Evolutionary conservation across 2,113 vertebrate genomes (phyloP).

Genomic region (Tiliqua scincoides): DNA sequence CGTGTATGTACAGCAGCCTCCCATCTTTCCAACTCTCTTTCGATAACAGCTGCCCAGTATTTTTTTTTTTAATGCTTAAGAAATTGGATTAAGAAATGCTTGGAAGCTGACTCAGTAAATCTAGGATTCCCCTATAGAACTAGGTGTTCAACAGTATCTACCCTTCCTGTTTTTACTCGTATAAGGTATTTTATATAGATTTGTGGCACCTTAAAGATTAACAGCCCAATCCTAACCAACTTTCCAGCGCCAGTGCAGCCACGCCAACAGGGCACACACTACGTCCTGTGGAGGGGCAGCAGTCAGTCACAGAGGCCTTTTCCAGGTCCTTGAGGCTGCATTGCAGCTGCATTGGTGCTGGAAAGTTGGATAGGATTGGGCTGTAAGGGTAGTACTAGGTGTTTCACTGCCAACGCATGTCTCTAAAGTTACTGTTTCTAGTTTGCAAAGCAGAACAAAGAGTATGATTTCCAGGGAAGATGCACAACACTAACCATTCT

Average conservation of each 20-base stretch:
- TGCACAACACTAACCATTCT: background rate
- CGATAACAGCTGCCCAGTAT: slow-evolving; percentile 16
- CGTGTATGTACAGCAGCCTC: slow-evolving; percentile 43
- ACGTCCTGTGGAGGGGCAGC: no score
- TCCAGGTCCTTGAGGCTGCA: no score
- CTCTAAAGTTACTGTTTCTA: background rate
- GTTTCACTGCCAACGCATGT: background rate
- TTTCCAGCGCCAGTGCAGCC: no score
- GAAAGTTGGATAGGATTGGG: no score
- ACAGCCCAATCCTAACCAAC: no score
- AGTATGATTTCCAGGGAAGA: fast-evolving
- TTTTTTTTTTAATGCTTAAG: background rate
- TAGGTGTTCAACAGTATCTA: background rate
- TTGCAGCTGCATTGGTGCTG: no score
- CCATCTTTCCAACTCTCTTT: slow-evolving; percentile 24
- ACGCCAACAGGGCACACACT: no score
- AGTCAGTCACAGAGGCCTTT: no score
- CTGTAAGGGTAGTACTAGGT: background rate
- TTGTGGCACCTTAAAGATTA: background rate
- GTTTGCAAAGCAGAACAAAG: background rate
- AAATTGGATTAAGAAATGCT: slow-evolving; percentile 36
- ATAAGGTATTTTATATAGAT: no score
- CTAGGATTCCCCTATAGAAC: background rate
- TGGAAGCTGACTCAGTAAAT: background rate
- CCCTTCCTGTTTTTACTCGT: background rate